Base-by-base conservation (phyloP, 2,797 vertebrate genomes). In the Acrocephalus scirpaceus region DNA sequence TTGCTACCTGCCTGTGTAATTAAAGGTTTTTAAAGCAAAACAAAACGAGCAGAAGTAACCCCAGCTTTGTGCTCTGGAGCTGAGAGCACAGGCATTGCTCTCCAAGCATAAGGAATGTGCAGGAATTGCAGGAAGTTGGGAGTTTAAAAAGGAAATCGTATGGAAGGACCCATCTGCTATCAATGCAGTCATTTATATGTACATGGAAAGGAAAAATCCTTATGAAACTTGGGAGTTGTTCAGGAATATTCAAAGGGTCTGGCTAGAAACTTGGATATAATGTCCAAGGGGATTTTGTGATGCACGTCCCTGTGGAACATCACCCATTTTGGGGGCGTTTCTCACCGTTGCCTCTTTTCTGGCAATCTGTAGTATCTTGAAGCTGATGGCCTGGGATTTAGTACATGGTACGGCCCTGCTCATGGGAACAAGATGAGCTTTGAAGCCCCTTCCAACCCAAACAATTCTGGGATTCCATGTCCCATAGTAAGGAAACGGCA, bases 121-220 rank as follows among this genome's bases (percentile, higher is more conserved):
- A 34, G 94, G 83, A 80, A 74, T 72, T 74, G 53, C 76, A 16
- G 11, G 10, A 45, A 84, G 57, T 5, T 74, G 93, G 10, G 57
- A 67, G 65, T 84, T 74, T 38, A 45, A 84, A 86, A 61, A 71
- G 86, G 83, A 65, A 88, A 86, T 93, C 1, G 2, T 22, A 25
- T 29, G 66, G 88, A 93, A 74, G 79, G 64, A 42, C 72, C 72
- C 61, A 77, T 90, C 75, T 90, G 88, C 79, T 48, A 7, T 77
- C 86, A 56, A 4, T 44, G 22, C 13, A 57, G 62, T 69, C 42
- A 65, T 61, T 88, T 84, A 9, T n/a, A 42, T 22, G 53, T 42
- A 9, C 71, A 56, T 51, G 32, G 48, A 78, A 60, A 56, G 69
- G 72, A 83, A 90, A 67, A 77, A 71, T 64, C 50, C 65, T 7